These are phyloP conservation scores for Danio tinwini DNA, from an alignment of 2,797 vertebrate species.

Conservation along the genomic window DNA sequence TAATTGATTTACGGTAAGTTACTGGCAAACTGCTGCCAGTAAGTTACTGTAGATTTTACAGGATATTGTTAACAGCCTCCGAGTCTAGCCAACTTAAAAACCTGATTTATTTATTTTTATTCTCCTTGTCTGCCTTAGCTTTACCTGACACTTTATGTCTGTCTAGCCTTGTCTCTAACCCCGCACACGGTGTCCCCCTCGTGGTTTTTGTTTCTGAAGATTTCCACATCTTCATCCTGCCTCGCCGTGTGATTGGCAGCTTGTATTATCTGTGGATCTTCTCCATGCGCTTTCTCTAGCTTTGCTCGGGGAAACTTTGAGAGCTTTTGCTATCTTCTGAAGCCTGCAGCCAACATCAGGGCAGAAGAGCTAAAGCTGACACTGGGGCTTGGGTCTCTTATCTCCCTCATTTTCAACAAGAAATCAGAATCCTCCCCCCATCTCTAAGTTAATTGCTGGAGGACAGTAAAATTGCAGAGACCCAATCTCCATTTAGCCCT, in stretches of 20 bases:
- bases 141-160: constrained; percentile 52
- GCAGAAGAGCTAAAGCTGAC: constrained; percentile 68
- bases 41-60: too few relatives aligned
- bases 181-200: constrained; percentile 65
- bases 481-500: constrained; percentile 45
- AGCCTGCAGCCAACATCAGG: constrained; percentile 74
- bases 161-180: constrained; percentile 62
- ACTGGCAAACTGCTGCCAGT: too few relatives aligned
- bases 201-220: constrained; percentile 71
- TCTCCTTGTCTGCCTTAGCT: neutral
- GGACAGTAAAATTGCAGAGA: constrained; percentile 74
- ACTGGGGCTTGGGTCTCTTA: constrained; percentile 73
- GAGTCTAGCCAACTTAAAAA: neutral
- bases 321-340: constrained; percentile 73
- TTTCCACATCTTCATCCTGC: constrained; percentile 73
- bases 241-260: constrained; percentile 77
- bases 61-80: neutral
- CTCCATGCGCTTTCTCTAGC: constrained; percentile 69
- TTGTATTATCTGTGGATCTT: constrained; percentile 73
- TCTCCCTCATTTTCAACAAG: constrained; percentile 78
- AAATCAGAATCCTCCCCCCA: constrained; percentile 78
- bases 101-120: neutral
- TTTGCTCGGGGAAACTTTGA: constrained; percentile 64
- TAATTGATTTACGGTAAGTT: too few relatives aligned
- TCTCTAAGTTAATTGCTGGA: constrained; percentile 80